Base-by-base conservation (phyloP, 2,888 invertebrate species). In the Pachliopta kotzebuea region DNA sequence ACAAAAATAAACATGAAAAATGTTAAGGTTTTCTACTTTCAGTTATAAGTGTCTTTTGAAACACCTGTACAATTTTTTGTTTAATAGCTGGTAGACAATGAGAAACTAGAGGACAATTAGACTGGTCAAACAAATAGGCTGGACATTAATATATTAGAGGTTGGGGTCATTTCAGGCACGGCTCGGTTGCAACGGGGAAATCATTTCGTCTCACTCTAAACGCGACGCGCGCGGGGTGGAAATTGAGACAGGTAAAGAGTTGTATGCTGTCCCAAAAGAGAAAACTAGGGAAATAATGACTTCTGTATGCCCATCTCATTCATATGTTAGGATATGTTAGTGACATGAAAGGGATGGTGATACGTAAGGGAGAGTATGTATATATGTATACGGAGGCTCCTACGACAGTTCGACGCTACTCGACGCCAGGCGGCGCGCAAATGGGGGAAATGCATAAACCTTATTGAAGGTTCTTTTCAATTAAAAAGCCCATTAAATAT, bases 161-260 rank as follows among this genome's bases (percentile, higher is more conserved):
- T 75, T 72, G 70, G 72, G 89, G 89, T 90, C 90, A 90, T 77
- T 81, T 73, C 61, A 73, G 86, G 88, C 86, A 85, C 86, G 80
- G 77, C 72, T 71, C 57, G 71, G 71, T 67, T 67, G 76, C 72
- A 81, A 80, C 80, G 78, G 79, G 76, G 81, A 74, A 70, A 72
- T 80, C 76, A 74, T 70, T 70, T 81, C 67, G 72, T 90, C 89
- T 75, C 78, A 76, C 68, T 90, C 86, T 79, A 78, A 80, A 77
- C 72, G 69, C 73, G 74, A 73, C 74, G 75, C 71, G 69, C 72
- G 73, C 74, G 75, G 74, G 73, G 77, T 71, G 81, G 81, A 85
- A 88, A 89, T 80, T 81, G 90, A 90, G 90, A 90, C 81, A 76
- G 79, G 78, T 81, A 83, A 84, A 83, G 88, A 86, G 84, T 85